A percentile compares a stretch with the other conserved stretches of the same genome.
Evolutionary conservation across 64 coral and sea anemone species (phyloP).

Genomic region (Pachyseris speciosa): DNA sequence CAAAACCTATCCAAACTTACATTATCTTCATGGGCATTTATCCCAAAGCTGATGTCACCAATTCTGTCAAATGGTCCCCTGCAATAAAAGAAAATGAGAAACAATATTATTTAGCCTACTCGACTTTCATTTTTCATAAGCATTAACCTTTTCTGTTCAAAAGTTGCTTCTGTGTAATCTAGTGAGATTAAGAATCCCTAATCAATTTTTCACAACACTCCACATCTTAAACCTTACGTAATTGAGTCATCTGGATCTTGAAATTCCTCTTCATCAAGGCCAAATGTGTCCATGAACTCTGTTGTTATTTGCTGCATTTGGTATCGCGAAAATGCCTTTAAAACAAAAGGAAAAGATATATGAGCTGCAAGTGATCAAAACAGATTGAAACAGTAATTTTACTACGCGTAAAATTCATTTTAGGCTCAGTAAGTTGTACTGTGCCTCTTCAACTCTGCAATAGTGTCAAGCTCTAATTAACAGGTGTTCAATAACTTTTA

Average conservation of each 20-base stretch:
- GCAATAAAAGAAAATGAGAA: background rate
- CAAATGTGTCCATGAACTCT: conserved; percentile 98
- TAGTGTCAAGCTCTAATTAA: too few relatives aligned
- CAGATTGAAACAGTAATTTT: background rate
- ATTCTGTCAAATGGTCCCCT: conserved; percentile 96
- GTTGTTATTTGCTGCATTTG: conserved; percentile 99
- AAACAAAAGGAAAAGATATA: background rate
- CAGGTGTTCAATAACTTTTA: background rate
- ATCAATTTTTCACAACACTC: background rate
- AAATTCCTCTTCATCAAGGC: conserved; percentile 94
- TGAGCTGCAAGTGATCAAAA: background rate
- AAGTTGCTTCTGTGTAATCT: background rate
- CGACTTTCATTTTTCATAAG: too few relatives aligned
- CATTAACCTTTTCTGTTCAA: background rate
- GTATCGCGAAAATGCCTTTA: conserved; percentile 94
- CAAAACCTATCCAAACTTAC: conserved; percentile 68
- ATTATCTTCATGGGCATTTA: conserved; percentile 95
- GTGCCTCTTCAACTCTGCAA: too few relatives aligned
- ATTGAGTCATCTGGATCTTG: conserved; percentile 91
- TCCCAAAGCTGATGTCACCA: conserved; percentile 88
- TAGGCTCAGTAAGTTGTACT: too few relatives aligned
- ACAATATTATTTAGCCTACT: background rate
- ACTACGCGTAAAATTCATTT: too few relatives aligned
- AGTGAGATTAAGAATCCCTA: background rate
- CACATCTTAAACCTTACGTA: conserved; percentile 59